Conservation (phyloP, 1,140 invertebrate species). For the Drosophila aff. region DNA sequence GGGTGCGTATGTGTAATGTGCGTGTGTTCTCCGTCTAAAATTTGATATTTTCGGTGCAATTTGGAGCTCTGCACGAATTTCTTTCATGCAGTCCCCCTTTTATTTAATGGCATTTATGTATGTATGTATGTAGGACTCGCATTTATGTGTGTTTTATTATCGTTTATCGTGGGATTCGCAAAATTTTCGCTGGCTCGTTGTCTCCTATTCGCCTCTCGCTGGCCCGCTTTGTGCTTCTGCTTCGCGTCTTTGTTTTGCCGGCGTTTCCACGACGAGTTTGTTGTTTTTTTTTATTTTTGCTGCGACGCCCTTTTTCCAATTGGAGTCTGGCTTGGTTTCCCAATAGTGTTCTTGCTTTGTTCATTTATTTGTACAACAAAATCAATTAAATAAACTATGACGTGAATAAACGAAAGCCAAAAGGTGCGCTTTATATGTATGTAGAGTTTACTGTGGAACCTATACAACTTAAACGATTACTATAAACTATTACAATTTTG, state of each 20-base stretch:
- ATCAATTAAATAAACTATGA: slow-evolving; percentile 1
- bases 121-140: slow-evolving; percentile 5
- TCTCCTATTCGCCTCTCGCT: slow-evolving; percentile 34
- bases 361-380: not conserved
- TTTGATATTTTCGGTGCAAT: slow-evolving; percentile 57
- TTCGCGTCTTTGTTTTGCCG: slow-evolving; percentile 82
- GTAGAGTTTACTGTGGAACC: not conserved
- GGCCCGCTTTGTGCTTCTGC: slow-evolving; percentile 49
- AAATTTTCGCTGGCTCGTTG: slow-evolving; percentile 24
- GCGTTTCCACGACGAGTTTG: slow-evolving; percentile 45
- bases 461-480: no score
- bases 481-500: not conserved
- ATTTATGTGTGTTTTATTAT: slow-evolving; percentile 21
- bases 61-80: slow-evolving; percentile 45
- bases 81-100: slow-evolving; percentile 16
- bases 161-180: slow-evolving; percentile 25
- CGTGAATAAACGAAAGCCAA: not conserved
- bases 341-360: not conserved
- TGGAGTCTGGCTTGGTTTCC: slow-evolving; percentile 22
- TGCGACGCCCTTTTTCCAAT: slow-evolving; percentile 77
- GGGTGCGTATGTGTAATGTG: slow-evolving; percentile 30
- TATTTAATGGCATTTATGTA: slow-evolving; percentile 34
- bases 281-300: slow-evolving; percentile 24
- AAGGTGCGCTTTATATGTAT: not conserved
- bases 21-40: slow-evolving; percentile 60